Evolutionary conservation across 2,888 invertebrate species (phyloP), one percentile per base, ranked within the genome.

Genomic region (Tetramorium bicarinatum): DNA sequence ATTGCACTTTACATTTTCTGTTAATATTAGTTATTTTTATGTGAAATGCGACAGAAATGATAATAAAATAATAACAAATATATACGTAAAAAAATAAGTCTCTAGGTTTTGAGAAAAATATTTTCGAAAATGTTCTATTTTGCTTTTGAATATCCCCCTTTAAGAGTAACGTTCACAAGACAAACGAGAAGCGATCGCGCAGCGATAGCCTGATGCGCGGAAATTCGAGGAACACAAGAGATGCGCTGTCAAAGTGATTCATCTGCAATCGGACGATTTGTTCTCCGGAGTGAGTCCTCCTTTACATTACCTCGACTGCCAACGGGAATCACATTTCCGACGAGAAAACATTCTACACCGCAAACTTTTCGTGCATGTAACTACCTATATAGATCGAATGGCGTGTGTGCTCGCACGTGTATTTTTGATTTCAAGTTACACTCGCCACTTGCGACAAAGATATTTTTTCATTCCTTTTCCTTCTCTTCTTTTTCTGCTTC

Each of bases 341-440:
- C 34, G 34, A 75, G n/a, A 64, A 56, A 52, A 62, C 49, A 77
- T 56, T 77, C 41, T 18, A 6, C 9, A 59, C 13, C 25, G 59
- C 41, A 56, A 72, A 61, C 29, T 72, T 3, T 15, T 66, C 49
- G 41, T 38, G 34, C 25, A 25, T 47, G 38, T 69, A 67, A 69
- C 79, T 83, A 88, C 81, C 71, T 83, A 89, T 84, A 84, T 66
- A 29, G 82, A 85, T 77, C 85, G 62, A 79, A 86, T 82, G 83
- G 56, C 86, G 82, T 90, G 21, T 41, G 21, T 9, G n/a, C 0
- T n/a, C 3, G n/a, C 1, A 38, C n/a, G 61, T 85, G 81, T 86
- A 72, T 90, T 84, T 87, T 74, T 47, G 9, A 67, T 34, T 64
- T 44, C 61, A n/a, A 66, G 34, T 13, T 38, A 49, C 67, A 52